Base-by-base conservation (phyloP, 2,888 invertebrate genomes). In the Dynastes maya region DNA sequence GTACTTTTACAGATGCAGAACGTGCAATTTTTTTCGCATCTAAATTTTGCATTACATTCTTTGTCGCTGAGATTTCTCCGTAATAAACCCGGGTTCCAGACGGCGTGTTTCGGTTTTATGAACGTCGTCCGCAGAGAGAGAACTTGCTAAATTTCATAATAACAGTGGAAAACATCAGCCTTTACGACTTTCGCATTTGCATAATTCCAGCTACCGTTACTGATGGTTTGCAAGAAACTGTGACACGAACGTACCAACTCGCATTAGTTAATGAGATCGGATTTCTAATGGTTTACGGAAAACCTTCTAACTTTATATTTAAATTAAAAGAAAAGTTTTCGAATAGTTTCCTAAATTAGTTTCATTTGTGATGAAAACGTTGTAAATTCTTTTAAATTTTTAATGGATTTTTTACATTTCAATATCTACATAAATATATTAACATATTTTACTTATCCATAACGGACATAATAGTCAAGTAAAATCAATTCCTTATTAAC, bases 51-150 rank as follows among this genome's bases (percentile, higher is more conserved):
- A 78, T 78, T 72, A 78, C 71, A 53, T 71, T 79, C 77, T 55
- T 77, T 74, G 72, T 74, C 72, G 77, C 64, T 61, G 78, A 80
- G 80, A 80, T 80, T 80, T 80, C 76, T 45, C 29, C 40, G 71
- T 80, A 75, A 67, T 80, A 80, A 80, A 80, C 76, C 49, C 64
- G 51, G 58, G 64, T 70, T 80, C 76, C 80, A 80, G 80, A 80
- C 80, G 78, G 79, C 79, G 75, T 80, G 80, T 78, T 80, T 80
- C 74, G 53, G 75, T 80, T 79, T 80, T 80, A 80, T 80, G 75
- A 61, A 75, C 77, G 80, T 78, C 78, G 78, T 77, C 77, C 72
- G 72, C 16, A 74, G 61, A 61, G 79, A 77, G 79, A 79, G 79
- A 75, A 65, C 72, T 74, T 45, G 72, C 70, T 70, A 78, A 78